Conservation (phyloP, 64 coral and sea anemone genomes). For the Montipora capricornis region DNA sequence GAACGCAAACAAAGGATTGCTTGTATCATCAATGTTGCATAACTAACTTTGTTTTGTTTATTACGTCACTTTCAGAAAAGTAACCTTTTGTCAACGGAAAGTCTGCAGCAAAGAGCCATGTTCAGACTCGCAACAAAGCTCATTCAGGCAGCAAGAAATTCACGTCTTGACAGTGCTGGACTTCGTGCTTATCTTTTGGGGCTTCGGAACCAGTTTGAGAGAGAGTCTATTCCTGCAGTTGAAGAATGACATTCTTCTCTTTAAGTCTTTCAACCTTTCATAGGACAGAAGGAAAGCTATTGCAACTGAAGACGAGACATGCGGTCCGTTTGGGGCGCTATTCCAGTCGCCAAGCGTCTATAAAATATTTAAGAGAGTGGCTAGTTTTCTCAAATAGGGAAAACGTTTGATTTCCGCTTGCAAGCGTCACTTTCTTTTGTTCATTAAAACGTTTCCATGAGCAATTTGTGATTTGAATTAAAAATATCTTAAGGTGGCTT, state of each 20-base stretch:
- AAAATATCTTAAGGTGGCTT: too few species aligned
- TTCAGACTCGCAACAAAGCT: constrained; percentile 91
- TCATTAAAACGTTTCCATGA: too few species aligned
- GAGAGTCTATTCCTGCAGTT: constrained; percentile 46
- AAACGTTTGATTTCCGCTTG: too few species aligned
- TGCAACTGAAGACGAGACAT: background rate
- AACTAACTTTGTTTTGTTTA: background rate
- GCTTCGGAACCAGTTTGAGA: constrained; percentile 79
- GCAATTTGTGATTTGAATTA: too few species aligned
- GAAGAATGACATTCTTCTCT: constrained; percentile 5
- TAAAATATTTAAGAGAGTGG: too few species aligned
- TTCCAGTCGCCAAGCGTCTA: too few species aligned
- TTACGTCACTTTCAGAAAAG: constrained; percentile 34
- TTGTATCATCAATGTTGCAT: background rate
- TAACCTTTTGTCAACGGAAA: constrained; percentile 74
- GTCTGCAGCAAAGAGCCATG: constrained; percentile 73
- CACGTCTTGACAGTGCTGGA: constrained; percentile 84
- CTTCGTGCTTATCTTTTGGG: constrained; percentile 79
- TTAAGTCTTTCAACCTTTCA: background rate
- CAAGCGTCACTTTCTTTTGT: too few species aligned
- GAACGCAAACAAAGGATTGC: background rate
- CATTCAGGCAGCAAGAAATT: constrained; percentile 90
- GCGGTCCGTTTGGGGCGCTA: too few species aligned
- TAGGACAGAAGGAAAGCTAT: background rate
- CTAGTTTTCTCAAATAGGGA: too few species aligned